Conservation (phyloP, 2,113 vertebrate genomes). For the Ammodytes marinus region DNA sequence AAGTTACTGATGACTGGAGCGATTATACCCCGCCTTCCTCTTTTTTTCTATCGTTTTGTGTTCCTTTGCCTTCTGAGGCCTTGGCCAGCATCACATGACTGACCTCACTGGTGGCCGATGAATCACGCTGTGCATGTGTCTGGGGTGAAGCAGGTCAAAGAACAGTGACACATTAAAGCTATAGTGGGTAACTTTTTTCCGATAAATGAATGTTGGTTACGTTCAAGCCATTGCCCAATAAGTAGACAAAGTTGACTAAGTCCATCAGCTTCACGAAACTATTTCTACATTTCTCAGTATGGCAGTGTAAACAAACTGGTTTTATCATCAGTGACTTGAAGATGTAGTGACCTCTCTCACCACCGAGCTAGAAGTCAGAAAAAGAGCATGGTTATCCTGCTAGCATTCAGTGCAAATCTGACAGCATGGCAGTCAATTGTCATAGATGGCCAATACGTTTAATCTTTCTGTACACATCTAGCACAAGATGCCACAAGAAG, state of each 20-base stretch:
- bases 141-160: slow-evolving; percentile 24
- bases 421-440: slow-evolving; percentile 17
- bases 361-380: slow-evolving; percentile 3
- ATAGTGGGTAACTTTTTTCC: not conserved
- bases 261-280: not conserved
- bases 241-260: too few relatives aligned
- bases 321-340: not conserved
- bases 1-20: slow-evolving; percentile 41
- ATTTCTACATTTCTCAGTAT: not conserved
- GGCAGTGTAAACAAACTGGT: too few relatives aligned
- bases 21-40: slow-evolving; percentile 18
- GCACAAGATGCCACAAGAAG: not conserved
- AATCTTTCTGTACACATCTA: not conserved
- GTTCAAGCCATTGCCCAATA: too few relatives aligned
- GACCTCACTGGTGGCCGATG: slow-evolving; percentile 58
- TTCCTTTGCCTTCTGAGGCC: not conserved
- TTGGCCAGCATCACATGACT: slow-evolving; percentile 59
- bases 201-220: too few relatives aligned
- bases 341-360: not conserved
- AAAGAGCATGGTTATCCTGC: slow-evolving; percentile 6
- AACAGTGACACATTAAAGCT: slow-evolving; percentile 19
- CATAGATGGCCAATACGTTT: not conserved
- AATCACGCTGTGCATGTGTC: slow-evolving; percentile 45
- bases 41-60: slow-evolving; percentile 9
- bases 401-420: slow-evolving; percentile 6